These are phyloP conservation scores for Diarsia brunnea DNA, from an alignment of 2,888 invertebrate species.

Conservation along the genomic window DNA sequence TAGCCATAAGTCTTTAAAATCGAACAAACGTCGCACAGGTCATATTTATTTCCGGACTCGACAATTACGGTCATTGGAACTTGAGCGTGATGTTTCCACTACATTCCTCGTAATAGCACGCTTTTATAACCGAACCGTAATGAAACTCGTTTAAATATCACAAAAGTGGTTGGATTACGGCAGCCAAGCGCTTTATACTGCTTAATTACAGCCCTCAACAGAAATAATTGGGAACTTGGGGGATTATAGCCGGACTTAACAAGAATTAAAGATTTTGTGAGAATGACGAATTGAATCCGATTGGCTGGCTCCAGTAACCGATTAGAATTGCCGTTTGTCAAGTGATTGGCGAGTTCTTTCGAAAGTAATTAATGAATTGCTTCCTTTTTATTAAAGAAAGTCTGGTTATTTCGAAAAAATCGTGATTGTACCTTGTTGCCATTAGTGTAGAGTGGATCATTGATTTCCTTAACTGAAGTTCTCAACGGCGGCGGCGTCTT, in stretches of 20 bases:
- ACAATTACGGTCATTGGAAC: conserved; percentile 87
- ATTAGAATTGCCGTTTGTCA: conserved; percentile 57
- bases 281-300: conserved; percentile 61
- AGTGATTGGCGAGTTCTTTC: conserved; percentile 52
- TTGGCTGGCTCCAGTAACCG: conserved; percentile 44
- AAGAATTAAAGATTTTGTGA: conserved; percentile 77
- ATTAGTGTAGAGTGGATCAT: conserved; percentile 52
- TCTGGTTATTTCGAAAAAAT: conserved; percentile 34
- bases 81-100: conserved; percentile 88
- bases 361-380: conserved; percentile 48
- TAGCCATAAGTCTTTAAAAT: conserved; percentile 61
- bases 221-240: conserved; percentile 89
- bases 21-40: conserved; percentile 70
- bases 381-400: conserved; percentile 43
- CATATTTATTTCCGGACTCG: conserved; percentile 79
- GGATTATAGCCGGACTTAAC: conserved; percentile 84
- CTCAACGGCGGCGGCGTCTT: conserved; percentile 55
- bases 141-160: conserved; percentile 90
- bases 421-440: conserved; percentile 40
- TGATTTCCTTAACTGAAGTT: conserved; percentile 50
- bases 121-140: conserved; percentile 89
- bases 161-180: conserved; percentile 89
- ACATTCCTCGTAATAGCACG: conserved; percentile 88
- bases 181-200: conserved; percentile 87
- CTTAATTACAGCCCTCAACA: conserved; percentile 89